These are phyloP conservation scores for Aspiorhynchus laticeps DNA, from an alignment of 2,113 vertebrate species.

Conservation along the genomic window DNA sequence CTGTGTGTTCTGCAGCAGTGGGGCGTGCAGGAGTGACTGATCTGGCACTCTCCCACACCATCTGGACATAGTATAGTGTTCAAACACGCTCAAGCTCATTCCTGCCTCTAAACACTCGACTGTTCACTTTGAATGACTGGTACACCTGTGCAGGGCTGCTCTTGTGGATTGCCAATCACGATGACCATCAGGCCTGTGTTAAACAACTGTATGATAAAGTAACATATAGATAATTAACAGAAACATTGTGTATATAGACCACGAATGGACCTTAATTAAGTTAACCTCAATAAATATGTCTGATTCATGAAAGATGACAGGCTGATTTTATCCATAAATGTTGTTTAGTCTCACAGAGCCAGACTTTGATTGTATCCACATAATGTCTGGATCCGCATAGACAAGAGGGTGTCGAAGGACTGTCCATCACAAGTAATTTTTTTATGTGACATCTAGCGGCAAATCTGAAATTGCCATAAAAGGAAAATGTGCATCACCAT, in stretches of 20 bases:
- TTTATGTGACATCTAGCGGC: background rate
- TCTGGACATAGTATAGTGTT: conserved; percentile 62
- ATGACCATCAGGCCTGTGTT: background rate
- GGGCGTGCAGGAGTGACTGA: conserved; percentile 65
- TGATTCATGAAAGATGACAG: background rate
- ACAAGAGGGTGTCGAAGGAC: background rate
- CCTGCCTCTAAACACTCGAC: conserved; percentile 54
- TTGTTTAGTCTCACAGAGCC: background rate
- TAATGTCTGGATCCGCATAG: background rate
- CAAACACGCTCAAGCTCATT: conserved; percentile 60
- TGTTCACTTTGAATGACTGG: conserved; percentile 54
- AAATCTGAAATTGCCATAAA: background rate
- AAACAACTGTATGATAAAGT: background rate
- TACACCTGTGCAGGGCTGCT: conserved; percentile 29
- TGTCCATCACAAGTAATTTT: background rate
- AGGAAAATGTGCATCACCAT: background rate
- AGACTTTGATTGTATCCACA: background rate
- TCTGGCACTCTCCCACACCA: conserved; percentile 69
- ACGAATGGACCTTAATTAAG: background rate
- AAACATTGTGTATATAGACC: background rate
- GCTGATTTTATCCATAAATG: background rate
- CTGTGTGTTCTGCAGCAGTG: conserved; percentile 59
- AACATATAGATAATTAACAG: background rate
- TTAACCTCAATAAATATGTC: background rate
- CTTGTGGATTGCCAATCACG: conserved; percentile 2